Evolutionary conservation across 2,113 vertebrate species (phyloP), one percentile per base, ranked within the genome.

Genomic region (Gallinago undulata): DNA sequence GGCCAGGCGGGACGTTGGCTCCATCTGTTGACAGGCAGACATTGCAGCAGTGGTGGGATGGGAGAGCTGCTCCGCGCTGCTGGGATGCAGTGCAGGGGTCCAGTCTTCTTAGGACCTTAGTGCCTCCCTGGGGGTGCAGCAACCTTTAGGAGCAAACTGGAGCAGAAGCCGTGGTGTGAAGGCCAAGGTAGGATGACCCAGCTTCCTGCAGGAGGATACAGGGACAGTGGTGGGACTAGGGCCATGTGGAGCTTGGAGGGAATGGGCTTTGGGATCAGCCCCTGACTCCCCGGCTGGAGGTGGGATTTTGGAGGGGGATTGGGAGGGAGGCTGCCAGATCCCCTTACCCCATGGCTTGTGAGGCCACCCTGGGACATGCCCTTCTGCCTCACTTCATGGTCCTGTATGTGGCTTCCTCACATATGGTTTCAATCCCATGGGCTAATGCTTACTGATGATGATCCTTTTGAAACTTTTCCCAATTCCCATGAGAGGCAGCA

Each of bases 401-500:
- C 47, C 56, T 33, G 2, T 63, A 17, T 3, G 2, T 73, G 18
- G 11, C 50, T 67, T 67, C 28, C 21, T 14, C 30, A 13, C 41
- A 13, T 31, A 57, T 60, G 73, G 67, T 76, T 95, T 92, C 94
- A 87, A 87, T 93, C 51, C 67, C 83, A 10, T 7, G 16, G 31
- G 55, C 14, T 82, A 68, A 80, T 25, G 53, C 31, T 91, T 75
- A 31, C 47, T 62, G 84, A 19, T 69, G n/a, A 51, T 17, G 72
- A 83, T 62, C 35, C 47, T 83, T 91, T 47, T 92, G 79, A 92
- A 95, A 59, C 37, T 84, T 94, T 96, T 90, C 66, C 63, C 62
- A 51, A 11, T 76, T 68, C 79, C 47, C 48, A 12, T 5, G 19
- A 72, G 75, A 76, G 45, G 66, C 62, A 72, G 64, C 31, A 64